Evolutionary conservation across 2,797 vertebrate species (phyloP).

Genomic region (Rachycentron canadum): DNA sequence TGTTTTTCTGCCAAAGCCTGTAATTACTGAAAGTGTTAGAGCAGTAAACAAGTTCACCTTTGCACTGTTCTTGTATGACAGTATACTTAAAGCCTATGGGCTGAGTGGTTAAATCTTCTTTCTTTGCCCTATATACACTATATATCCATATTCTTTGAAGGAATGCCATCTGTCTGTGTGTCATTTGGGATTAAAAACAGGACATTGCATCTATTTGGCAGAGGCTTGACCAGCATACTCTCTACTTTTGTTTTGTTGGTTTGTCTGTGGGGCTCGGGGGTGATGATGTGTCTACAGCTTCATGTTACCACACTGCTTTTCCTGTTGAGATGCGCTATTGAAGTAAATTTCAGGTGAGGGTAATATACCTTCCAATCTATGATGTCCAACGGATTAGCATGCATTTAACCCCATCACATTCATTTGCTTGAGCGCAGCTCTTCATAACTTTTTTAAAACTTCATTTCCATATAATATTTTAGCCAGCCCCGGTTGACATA

Average conservation of each 20-base stretch:
- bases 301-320: conserved; percentile 26
- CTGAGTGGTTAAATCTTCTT: not conserved
- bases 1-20: conserved; percentile 10
- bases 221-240: conserved; percentile 62
- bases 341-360: not conserved
- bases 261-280: conserved; percentile 5
- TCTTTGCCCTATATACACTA: not conserved
- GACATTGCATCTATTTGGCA: conserved; percentile 16
- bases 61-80: not conserved
- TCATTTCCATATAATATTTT: not conserved
- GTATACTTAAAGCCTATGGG: not conserved
- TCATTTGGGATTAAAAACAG: conserved; percentile 6
- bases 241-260: conserved; percentile 47
- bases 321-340: not conserved
- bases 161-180: not conserved
- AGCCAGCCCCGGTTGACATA: not conserved
- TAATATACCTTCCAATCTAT: not conserved
- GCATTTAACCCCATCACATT: not conserved
- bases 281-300: conserved; percentile 24
- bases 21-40: conserved; percentile 24
- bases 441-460: not conserved
- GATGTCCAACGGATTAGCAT: not conserved
- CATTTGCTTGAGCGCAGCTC: not conserved
- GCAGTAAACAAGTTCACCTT: not conserved
- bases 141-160: not conserved